A percentile compares a stretch with the other conserved stretches of the same genome.
Conservation (phyloP, 2,888 invertebrate species). For the Apamea crenata region DNA sequence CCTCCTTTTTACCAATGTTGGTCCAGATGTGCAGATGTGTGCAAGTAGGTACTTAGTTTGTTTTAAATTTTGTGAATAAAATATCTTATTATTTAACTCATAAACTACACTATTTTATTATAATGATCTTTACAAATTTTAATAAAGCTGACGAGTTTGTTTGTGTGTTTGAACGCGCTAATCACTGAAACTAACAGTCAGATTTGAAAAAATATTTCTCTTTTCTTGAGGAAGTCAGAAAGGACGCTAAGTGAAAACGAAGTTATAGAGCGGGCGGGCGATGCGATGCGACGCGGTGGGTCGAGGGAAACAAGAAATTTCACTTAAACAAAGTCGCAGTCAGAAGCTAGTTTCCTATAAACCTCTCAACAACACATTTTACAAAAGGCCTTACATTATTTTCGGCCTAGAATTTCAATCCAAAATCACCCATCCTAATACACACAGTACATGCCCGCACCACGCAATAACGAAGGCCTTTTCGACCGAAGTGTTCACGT, state of each 20-base stretch:
- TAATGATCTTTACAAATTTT: background rate
- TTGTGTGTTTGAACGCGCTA: background rate
- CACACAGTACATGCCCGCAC: background rate
- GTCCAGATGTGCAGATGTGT: background rate
- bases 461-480: constrained; percentile 19
- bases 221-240: background rate
- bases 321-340: background rate
- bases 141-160: background rate
- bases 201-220: background rate
- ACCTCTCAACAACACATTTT: background rate
- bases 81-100: background rate
- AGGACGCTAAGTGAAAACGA: background rate
- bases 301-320: too few species aligned
- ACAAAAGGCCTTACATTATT: background rate
- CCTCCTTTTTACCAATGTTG: background rate
- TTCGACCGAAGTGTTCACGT: constrained; percentile 45
- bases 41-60: background rate
- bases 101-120: background rate
- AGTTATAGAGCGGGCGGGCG: background rate
- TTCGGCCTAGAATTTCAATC: background rate
- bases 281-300: background rate
- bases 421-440: background rate
- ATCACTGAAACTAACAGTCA: background rate
- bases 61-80: background rate
- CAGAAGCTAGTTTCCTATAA: background rate